A percentile compares a stretch with the other conserved stretches of the same genome.
Evolutionary conservation across 2,797 vertebrate species (phyloP).

Genomic region (Zenarchopterus dispar): DNA sequence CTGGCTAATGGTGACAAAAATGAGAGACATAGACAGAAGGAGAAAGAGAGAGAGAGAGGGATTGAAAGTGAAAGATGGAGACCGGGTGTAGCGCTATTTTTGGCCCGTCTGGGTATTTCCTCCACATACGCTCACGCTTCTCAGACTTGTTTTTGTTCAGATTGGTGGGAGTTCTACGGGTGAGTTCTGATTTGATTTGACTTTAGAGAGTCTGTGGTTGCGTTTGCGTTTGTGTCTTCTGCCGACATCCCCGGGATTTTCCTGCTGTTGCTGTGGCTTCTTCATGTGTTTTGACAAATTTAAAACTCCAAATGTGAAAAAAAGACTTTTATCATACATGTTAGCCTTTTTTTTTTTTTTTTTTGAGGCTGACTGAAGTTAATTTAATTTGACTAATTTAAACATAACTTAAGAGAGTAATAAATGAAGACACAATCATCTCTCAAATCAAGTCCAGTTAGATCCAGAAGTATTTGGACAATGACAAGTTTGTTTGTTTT

Average conservation of each 20-base stretch:
- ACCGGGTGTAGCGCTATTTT: constrained; percentile 64
- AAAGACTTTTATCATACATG: constrained; percentile 34
- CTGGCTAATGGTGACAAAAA: constrained; percentile 43
- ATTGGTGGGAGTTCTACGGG: constrained; percentile 65
- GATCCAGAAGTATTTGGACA: too few species aligned
- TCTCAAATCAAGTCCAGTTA: too few species aligned
- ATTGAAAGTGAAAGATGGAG: constrained; percentile 66
- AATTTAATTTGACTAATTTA: constrained; percentile 35
- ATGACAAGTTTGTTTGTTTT: too few species aligned
- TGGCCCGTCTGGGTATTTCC: constrained; percentile 69
- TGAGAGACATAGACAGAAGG: constrained; percentile 24
- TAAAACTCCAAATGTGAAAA: constrained; percentile 55
- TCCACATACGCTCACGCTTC: constrained; percentile 57
- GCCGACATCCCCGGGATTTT: constrained; percentile 53
- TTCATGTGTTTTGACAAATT: constrained; percentile 61
- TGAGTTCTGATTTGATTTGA: constrained; percentile 67
- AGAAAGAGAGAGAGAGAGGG: constrained; percentile 13
- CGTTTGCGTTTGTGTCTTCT: constrained; percentile 17
- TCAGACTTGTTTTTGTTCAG: constrained; percentile 68
- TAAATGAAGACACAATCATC: too few species aligned
- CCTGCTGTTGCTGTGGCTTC: constrained; percentile 66
- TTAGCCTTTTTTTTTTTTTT: constrained; percentile 2
- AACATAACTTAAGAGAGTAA: too few species aligned
- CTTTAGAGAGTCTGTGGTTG: constrained; percentile 27
- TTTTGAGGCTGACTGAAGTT: constrained; percentile 28